These are phyloP conservation scores for Pachypeltis micranthus DNA, from an alignment of 1,140 invertebrate species.

Conservation along the genomic window DNA sequence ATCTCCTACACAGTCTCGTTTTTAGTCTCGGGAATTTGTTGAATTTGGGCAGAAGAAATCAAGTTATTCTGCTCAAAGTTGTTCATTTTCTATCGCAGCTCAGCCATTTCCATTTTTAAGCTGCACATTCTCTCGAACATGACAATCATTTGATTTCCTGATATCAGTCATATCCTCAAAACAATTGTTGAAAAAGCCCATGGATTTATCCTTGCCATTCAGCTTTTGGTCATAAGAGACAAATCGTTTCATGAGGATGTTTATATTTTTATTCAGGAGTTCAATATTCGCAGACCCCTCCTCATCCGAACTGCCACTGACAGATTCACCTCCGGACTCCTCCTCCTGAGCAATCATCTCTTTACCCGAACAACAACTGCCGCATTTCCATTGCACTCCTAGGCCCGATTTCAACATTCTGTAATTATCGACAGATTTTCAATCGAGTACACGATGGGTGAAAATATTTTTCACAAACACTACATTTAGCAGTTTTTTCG, in stretches of 20 bases:
- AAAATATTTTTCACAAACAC: not conserved
- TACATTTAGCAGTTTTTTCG: not conserved
- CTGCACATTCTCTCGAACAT: not conserved
- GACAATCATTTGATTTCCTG: not conserved
- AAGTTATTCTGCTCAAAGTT: not conserved
- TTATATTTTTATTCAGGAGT: not conserved
- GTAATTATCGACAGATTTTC: not conserved
- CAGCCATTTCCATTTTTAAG: not conserved
- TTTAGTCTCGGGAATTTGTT: not conserved
- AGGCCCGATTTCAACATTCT: not conserved
- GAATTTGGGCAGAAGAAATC: not conserved
- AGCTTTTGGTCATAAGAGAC: not conserved
- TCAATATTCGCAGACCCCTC: not conserved
- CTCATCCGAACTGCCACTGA: not conserved
- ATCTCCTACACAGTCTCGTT: not conserved
- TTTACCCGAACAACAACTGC: not conserved
- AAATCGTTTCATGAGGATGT: not conserved
- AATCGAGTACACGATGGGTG: not conserved
- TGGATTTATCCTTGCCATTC: not conserved
- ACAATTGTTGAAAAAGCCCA: not conserved
- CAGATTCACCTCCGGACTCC: not conserved
- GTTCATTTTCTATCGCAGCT: not conserved
- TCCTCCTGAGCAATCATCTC: not conserved
- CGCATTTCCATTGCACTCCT: not conserved
- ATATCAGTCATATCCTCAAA: not conserved